These are phyloP conservation scores for Rhamnusium bicolor DNA, from an alignment of 2,888 invertebrate genomes.

Conservation along the genomic window DNA sequence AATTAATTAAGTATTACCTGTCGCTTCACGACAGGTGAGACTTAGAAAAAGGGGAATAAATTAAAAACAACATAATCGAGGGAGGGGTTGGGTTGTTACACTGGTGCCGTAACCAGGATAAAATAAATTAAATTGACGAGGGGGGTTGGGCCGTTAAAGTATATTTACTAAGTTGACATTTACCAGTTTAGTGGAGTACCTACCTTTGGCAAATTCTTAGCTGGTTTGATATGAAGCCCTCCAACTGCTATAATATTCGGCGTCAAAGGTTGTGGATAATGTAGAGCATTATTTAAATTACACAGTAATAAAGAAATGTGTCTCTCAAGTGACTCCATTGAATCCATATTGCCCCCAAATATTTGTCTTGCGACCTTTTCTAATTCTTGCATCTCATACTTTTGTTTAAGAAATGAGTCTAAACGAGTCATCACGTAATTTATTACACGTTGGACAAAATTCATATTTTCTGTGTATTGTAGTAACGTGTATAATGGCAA, in stretches of 20 bases:
- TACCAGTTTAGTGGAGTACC: too few relatives aligned
- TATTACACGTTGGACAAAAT: constrained; percentile 52
- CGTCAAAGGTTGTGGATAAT: constrained; percentile 61
- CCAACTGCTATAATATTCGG: constrained; percentile 67
- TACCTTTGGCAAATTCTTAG: constrained; percentile 60
- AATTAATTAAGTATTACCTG: too few relatives aligned
- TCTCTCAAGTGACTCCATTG: constrained; percentile 55
- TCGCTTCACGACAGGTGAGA: too few relatives aligned
- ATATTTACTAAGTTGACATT: too few relatives aligned
- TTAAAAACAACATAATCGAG: too few relatives aligned
- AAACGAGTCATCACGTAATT: constrained; percentile 48
- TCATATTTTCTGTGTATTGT: constrained; percentile 52
- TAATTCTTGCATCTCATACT: constrained; percentile 37
- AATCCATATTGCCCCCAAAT: constrained; percentile 56
- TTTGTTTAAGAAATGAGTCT: constrained; percentile 39
- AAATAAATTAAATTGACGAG: too few relatives aligned
- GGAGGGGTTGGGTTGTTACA: too few relatives aligned
- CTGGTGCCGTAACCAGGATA: too few relatives aligned
- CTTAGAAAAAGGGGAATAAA: too few relatives aligned
- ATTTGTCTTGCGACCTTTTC: constrained; percentile 48
- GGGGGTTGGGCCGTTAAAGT: too few relatives aligned
- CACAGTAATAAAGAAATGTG: constrained; percentile 60
- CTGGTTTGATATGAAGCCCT: constrained; percentile 62
- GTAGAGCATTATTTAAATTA: constrained; percentile 61
- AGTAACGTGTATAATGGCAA: constrained; percentile 49